Evolutionary conservation across 2,888 invertebrate genomes (phyloP), one percentile per base, ranked within the genome.

Genomic region (Pilophorus perplexus): DNA sequence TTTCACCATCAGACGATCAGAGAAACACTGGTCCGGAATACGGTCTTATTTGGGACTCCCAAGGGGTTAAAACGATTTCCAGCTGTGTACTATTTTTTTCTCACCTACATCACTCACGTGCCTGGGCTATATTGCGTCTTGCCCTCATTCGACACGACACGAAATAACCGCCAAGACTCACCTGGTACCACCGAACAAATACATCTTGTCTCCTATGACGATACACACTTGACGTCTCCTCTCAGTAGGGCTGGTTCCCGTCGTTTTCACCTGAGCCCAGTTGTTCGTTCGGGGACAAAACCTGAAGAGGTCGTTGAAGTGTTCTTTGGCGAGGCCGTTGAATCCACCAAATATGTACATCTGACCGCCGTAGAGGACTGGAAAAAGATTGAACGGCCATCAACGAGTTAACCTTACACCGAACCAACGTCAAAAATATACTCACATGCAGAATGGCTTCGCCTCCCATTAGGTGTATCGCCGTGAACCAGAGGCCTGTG

Each of bases 271-370:
- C 68, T 79, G 77, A 72, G 81, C 80, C 89, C 89, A 89, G 42
- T 76, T 74, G 74, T 83, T 83, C 2, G 78, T 78, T 66, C 77
- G 79, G 27, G 87, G 82, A 74, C 85, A 82, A 77, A 87, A 93
- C 74, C 85, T 84, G 76, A 86, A 86, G 70, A 94, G 79, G 78
- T 94, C 93, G 78, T 90, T 89, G 75, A 86, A 93, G 78, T 95
- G 95, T 64, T 82, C 79, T 72, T 87, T 85, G 62, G 81, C 76
- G 25, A 85, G 79, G 8, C 90, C 89, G 78, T 93, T 91, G 75
- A 86, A 94, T 25, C 95, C 95, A 57, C 94, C 95, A 79, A 95
- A 94, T 69, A 94, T 85, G 75, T 89, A 93, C 80, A 95, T 85
- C 73, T 84, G 81, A 20, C 83, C 84, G 71, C 87, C 82, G 75